A percentile compares a stretch with the other conserved stretches of the same genome.
Evolutionary conservation across 2,797 vertebrate genomes (phyloP).

Genomic region (Neosilurus hyrtlii): DNA sequence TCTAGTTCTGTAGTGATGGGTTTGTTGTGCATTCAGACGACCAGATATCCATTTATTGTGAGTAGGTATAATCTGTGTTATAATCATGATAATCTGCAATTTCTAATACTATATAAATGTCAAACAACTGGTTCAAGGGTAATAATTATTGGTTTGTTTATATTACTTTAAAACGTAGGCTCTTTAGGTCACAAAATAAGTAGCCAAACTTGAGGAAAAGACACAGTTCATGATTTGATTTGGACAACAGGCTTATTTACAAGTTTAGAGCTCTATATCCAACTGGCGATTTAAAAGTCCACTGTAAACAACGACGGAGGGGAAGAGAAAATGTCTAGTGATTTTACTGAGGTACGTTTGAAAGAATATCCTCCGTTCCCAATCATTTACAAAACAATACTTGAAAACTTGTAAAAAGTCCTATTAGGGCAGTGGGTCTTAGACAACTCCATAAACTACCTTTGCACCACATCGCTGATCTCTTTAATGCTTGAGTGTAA

Average conservation of each 20-base stretch:
- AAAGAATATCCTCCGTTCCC: constrained; percentile 64
- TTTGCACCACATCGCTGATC: constrained; percentile 97
- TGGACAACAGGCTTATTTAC: constrained; percentile 67
- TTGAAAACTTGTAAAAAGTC: constrained; percentile 45
- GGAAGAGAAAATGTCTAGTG: constrained; percentile 67
- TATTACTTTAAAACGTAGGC: constrained; percentile 3
- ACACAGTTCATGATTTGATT: constrained; percentile 62
- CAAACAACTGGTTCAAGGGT: constrained; percentile 1
- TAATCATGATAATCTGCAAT: not conserved
- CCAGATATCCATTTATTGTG: constrained; percentile 46
- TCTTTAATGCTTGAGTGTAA: constrained; percentile 95
- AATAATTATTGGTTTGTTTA: not conserved
- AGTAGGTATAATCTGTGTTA: constrained; percentile 2
- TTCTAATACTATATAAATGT: constrained; percentile 12
- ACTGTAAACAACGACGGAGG: constrained; percentile 87
- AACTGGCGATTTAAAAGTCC: constrained; percentile 75
- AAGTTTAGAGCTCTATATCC: constrained; percentile 70
- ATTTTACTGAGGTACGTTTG: constrained; percentile 88
- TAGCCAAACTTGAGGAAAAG: constrained; percentile 42
- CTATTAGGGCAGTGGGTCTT: constrained; percentile 21
- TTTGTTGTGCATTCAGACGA: constrained; percentile 29
- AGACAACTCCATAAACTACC: constrained; percentile 83
- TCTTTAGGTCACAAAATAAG: constrained; percentile 22
- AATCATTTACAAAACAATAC: constrained; percentile 60
- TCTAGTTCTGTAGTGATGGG: constrained; percentile 2